Evolutionary conservation across 2,797 vertebrate species (phyloP), one percentile per base, ranked within the genome.

Genomic region (Percopsis omiscomaycus): DNA sequence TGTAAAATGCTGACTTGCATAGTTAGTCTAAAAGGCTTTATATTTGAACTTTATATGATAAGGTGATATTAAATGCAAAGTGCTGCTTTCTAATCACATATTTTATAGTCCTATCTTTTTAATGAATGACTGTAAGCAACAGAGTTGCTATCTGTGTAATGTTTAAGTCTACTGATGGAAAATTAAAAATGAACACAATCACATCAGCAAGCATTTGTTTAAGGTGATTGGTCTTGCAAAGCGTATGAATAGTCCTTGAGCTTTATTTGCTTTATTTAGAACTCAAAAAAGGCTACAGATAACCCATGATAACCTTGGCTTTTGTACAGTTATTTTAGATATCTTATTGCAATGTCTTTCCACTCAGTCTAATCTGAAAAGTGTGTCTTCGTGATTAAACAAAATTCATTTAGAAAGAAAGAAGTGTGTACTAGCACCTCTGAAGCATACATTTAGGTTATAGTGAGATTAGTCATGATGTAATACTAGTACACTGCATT

Each of bases 251-350:
- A 42, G 37, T 42, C 37, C 37, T 42, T 42, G 37, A 42, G 37
- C 9, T 42, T 42, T 42, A 42, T 42, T 42, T 42, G 37, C 37
- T 42, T 42, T 42, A 42, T 42, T 42, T 42, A 42, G 9, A 42
- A 42, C 2, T 8, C 37, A 50, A 58, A 66, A 71, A 74, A 68
- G 66, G 27, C 48, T 53, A 42, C 1, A 0, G 73, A 85, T 85
- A 80, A 83, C 59, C 74, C 1, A 3, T 0, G 44, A 81, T 73
- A 55, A 51, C 68, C 77, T 71, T 61, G 51, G 42, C 73, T 75
- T 81, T 70, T 16, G 42, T n/a, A 16, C 32, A 46, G 16, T 14
- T 9, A 29, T 15, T 42, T 68, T 42, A 61, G 48, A 77, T 61
- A 59, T 15, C 16, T 14, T 47, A 22, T 22, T 42, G 49, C 44